Evolutionary conservation across 2,888 invertebrate genomes (phyloP).

Genomic region (Diadromus collaris): DNA sequence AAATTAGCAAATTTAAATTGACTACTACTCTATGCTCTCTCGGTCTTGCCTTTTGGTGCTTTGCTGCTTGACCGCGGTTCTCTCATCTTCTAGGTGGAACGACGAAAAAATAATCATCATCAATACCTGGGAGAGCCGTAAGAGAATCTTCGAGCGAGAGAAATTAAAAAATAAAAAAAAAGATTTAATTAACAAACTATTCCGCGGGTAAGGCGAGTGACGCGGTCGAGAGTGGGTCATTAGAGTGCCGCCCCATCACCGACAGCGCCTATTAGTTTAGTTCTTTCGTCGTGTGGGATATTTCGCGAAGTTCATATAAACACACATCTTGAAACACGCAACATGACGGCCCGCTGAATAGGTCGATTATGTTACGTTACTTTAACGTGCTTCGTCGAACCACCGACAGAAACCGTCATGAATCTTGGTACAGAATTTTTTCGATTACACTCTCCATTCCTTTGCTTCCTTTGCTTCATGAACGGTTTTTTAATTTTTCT

Average conservation of each 20-base stretch:
- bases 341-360: constrained; percentile 9
- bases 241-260: constrained; percentile 56
- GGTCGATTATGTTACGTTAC: constrained; percentile 48
- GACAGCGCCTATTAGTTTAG: constrained; percentile 47
- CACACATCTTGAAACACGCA: constrained; percentile 41
- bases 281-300: constrained; percentile 36
- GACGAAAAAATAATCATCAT: constrained; percentile 51
- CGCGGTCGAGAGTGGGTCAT: constrained; percentile 60
- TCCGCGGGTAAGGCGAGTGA: constrained; percentile 57
- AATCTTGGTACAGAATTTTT: background rate
- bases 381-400: constrained; percentile 16
- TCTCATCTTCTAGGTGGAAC: constrained; percentile 5
- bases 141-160: constrained; percentile 15
- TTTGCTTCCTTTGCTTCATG: too few species aligned
- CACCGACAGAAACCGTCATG: constrained; percentile 4
- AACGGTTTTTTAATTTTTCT: too few species aligned
- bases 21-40: constrained; percentile 21
- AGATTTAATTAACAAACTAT: constrained; percentile 62
- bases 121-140: constrained; percentile 40
- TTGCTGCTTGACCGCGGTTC: constrained; percentile 4
- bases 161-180: constrained; percentile 13
- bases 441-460: background rate
- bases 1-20: constrained; percentile 35
- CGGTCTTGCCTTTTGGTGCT: constrained; percentile 1
- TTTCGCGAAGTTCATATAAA: constrained; percentile 44